Conservation (phyloP, 2,888 invertebrate species). For the Meteorus cinctellus region DNA sequence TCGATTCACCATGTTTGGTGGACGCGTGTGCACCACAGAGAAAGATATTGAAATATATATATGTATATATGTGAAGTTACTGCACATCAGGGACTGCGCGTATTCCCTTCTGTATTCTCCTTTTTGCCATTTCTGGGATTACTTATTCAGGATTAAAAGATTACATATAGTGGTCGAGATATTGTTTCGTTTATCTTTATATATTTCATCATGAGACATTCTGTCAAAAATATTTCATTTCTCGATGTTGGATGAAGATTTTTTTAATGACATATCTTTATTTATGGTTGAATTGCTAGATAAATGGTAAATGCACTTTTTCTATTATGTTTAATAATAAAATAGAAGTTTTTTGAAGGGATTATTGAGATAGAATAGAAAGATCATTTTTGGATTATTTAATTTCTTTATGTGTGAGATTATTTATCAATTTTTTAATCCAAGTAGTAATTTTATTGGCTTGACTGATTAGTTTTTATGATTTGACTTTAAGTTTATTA, state of each 20-base stretch:
- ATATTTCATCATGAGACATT: slow-evolving; percentile 18
- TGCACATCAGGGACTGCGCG: neutral
- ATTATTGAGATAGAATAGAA: neutral
- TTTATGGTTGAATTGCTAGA: neutral
- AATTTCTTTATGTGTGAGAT: neutral
- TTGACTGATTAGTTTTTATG: neutral
- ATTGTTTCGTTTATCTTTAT: slow-evolving; percentile 8
- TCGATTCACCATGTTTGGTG: slow-evolving; percentile 51
- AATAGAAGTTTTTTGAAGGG: neutral
- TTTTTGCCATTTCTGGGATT: slow-evolving; percentile 38
- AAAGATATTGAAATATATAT: slow-evolving; percentile 17
- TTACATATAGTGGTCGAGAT: slow-evolving; percentile 24
- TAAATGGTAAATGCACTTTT: neutral
- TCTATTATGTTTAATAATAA: neutral
- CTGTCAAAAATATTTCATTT: slow-evolving; percentile 21
- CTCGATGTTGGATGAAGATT: neutral
- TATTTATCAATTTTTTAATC: neutral
- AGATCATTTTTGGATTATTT: neutral
- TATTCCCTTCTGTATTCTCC: slow-evolving; percentile 17
- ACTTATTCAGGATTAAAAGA: slow-evolving; percentile 50
- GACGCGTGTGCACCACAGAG: slow-evolving; percentile 42
- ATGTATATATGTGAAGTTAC: neutral
- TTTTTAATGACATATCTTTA: neutral
- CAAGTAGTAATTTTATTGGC: too few relatives aligned
- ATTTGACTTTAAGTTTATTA: neutral